Evolutionary conservation across 2,797 vertebrate genomes (phyloP).

Genomic region (Platyrinchus mystaceus): DNA sequence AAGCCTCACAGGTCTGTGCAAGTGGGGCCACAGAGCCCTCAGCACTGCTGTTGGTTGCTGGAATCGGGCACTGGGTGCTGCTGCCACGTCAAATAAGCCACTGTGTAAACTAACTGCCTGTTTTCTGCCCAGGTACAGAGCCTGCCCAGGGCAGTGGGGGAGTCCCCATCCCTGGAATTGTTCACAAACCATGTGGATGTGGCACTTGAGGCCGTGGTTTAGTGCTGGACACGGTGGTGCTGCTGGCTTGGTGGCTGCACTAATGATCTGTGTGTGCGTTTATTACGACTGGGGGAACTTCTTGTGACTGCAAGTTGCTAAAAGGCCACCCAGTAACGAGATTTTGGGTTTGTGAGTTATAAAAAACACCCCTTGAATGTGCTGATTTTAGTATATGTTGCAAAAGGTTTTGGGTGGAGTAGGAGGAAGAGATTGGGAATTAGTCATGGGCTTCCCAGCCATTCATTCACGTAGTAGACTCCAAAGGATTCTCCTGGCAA

Average conservation of each 20-base stretch:
- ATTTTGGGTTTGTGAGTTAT: not conserved
- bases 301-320: not conserved
- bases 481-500: not conserved
- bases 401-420: conserved; percentile 13
- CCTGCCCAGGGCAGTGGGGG: not conserved
- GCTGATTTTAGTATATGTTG: not conserved
- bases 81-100: not conserved
- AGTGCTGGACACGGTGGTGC: not conserved
- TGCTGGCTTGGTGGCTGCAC: not conserved
- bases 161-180: not conserved
- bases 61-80: not conserved
- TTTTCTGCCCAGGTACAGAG: not conserved
- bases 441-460: not conserved
- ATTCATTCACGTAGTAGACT: not conserved
- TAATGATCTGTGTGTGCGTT: not conserved
- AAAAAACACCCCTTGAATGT: not conserved
- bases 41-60: not conserved
- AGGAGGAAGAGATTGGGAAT: not conserved
- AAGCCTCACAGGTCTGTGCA: not conserved
- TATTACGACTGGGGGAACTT: not conserved
- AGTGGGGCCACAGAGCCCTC: not conserved
- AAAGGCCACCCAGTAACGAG: not conserved
- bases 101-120: not conserved
- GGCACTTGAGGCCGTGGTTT: not conserved
- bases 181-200: not conserved